phyloP scores from a whole-genome alignment of 2,113 vertebrate genomes.

The Spermophilus dauricus region DNA sequence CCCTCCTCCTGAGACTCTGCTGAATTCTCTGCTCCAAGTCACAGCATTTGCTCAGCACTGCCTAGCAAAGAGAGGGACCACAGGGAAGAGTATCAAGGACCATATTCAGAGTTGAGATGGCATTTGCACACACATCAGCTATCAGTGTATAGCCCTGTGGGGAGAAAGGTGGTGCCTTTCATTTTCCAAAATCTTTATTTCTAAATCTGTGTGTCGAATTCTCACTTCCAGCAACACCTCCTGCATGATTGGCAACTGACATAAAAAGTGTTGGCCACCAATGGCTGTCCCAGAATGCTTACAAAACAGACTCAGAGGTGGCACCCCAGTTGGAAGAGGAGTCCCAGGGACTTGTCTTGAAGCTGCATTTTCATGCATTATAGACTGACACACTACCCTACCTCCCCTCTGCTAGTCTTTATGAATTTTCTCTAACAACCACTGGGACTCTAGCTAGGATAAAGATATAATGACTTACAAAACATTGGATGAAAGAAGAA shows the following conservation, averaged over 20 bases:
- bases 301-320: not conserved
- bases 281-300: not conserved
- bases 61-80: not conserved
- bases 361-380: not conserved
- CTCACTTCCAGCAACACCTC: not conserved
- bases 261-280: not conserved
- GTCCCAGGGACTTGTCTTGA: not conserved
- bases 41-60: not conserved
- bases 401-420: not conserved
- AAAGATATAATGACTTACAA: not conserved
- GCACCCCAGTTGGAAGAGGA: not conserved
- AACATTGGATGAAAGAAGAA: not conserved
- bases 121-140: not conserved
- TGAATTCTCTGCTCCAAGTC: not conserved
- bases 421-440: not conserved
- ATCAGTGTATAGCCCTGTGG: not conserved
- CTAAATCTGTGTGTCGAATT: not conserved
- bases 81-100: not conserved
- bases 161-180: not conserved
- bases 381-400: not conserved
- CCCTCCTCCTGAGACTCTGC: not conserved
- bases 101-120: not conserved
- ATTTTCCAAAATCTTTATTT: not conserved
- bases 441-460: not conserved
- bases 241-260: not conserved